These are phyloP conservation scores for Sarcophaga bullata DNA, from an alignment of 1,140 invertebrate species.

Conservation along the genomic window DNA sequence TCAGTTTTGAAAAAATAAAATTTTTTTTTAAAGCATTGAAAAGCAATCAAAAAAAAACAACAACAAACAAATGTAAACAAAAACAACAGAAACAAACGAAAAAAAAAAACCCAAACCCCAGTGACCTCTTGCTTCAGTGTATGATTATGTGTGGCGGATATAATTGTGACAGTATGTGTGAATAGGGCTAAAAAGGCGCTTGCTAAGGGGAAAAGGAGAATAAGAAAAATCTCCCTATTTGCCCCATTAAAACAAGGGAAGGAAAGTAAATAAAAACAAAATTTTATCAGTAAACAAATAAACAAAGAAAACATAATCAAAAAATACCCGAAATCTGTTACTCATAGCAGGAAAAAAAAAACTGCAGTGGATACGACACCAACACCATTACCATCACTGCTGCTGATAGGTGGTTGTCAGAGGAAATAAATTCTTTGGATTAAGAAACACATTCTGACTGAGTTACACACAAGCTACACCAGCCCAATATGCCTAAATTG, in stretches of 20 bases:
- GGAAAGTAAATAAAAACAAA: background rate
- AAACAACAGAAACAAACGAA: background rate
- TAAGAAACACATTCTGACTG: too few species aligned
- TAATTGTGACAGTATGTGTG: background rate
- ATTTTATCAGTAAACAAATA: constrained; percentile 16
- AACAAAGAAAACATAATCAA: background rate
- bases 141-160: too few species aligned
- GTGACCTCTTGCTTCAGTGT: constrained; percentile 1
- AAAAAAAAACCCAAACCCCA: background rate
- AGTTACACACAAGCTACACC: too few species aligned
- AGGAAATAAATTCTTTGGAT: too few species aligned
- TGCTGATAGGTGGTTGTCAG: too few species aligned
- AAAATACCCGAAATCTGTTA: background rate
- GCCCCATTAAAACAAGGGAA: background rate
- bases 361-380: too few species aligned
- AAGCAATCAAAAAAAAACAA: too few species aligned
- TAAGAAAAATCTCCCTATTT: background rate
- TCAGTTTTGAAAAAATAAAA: too few species aligned
- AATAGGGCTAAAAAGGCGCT: background rate
- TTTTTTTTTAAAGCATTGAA: too few species aligned
- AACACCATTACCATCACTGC: too few species aligned
- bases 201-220: background rate
- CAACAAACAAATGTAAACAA: background rate
- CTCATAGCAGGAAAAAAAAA: background rate
- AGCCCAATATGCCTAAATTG: too few species aligned